These are phyloP conservation scores for Heterotilapia buettikoferi DNA, from an alignment of 2,113 vertebrate species.

Conservation along the genomic window DNA sequence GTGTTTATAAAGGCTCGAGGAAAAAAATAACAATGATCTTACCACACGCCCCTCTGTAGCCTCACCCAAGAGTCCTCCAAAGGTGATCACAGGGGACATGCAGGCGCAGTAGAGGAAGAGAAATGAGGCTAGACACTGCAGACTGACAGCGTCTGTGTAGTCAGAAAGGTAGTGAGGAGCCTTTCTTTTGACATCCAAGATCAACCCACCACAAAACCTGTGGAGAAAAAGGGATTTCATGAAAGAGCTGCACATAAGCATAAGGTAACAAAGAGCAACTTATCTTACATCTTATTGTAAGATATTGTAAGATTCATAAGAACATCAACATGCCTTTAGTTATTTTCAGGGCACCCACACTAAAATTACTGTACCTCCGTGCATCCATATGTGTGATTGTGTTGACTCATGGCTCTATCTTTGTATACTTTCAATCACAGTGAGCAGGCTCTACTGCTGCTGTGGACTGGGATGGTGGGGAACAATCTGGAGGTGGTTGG, in stretches of 20 bases:
- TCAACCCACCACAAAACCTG: slow-evolving; percentile 89
- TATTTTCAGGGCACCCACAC: not conserved
- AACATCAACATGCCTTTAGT: not conserved
- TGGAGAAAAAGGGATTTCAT: not conserved
- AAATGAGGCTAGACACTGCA: slow-evolving; percentile 99
- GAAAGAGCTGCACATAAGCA: not conserved
- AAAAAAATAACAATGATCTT: slow-evolving; percentile 52
- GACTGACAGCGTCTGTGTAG: slow-evolving; percentile 91
- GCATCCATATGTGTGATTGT: not conserved
- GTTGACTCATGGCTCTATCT: not conserved
- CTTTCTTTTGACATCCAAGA: slow-evolving; percentile 95
- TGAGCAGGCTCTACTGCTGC: not conserved
- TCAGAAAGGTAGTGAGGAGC: slow-evolving; percentile 93
- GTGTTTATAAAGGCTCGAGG: not conserved
- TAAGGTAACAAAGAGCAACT: not conserved
- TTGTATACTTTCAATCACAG: not conserved
- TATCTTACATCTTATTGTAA: not conserved
- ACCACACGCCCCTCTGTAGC: slow-evolving; percentile 98
- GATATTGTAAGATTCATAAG: not conserved
- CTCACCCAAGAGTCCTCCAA: slow-evolving; percentile 95
- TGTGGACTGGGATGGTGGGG: not conserved
- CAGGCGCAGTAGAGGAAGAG: slow-evolving; percentile 99
- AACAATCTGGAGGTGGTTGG: slow-evolving; percentile 37
- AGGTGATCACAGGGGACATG: slow-evolving; percentile 99
- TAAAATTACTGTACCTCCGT: not conserved